Evolutionary conservation across 1,140 invertebrate genomes (phyloP).

Genomic region (Harpegnathos saltator): DNA sequence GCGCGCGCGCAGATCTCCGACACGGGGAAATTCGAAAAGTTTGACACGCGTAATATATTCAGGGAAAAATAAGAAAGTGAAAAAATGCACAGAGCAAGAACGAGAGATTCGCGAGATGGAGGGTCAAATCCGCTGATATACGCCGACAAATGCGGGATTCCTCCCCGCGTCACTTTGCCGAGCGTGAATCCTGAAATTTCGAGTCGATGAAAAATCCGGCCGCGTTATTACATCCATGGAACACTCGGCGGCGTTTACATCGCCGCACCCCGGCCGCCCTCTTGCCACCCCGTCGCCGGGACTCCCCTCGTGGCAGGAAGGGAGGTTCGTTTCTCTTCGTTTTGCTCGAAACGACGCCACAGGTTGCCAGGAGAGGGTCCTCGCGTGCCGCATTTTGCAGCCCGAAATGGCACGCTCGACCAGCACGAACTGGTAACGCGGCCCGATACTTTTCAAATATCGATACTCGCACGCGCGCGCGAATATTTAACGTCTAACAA

Average conservation of each 20-base stretch:
- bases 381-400: slow-evolving; percentile 58
- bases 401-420: slow-evolving; percentile 32
- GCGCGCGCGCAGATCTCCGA: too few relatives aligned
- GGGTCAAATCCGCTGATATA: background rate
- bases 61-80: too few relatives aligned
- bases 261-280: slow-evolving; percentile 16
- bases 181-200: slow-evolving; percentile 31
- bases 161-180: background rate
- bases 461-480: slow-evolving; percentile 38
- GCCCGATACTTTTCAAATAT: slow-evolving; percentile 39
- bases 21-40: too few relatives aligned
- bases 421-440: slow-evolving; percentile 20
- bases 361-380: slow-evolving; percentile 59
- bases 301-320: slow-evolving; percentile 36
- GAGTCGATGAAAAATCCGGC: slow-evolving; percentile 42
- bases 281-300: slow-evolving; percentile 23
- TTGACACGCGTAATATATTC: too few relatives aligned
- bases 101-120: too few relatives aligned
- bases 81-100: too few relatives aligned
- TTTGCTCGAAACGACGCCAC: slow-evolving; percentile 55
- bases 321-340: slow-evolving; percentile 58
- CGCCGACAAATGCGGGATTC: background rate
- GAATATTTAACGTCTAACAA: slow-evolving; percentile 50
- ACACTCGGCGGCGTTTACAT: slow-evolving; percentile 48
- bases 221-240: slow-evolving; percentile 48